Percentiles rank a stretch among this genome's conserved stretches.
Conservation (phyloP, 2,888 invertebrate genomes). For the Drosophila koepferae region DNA sequence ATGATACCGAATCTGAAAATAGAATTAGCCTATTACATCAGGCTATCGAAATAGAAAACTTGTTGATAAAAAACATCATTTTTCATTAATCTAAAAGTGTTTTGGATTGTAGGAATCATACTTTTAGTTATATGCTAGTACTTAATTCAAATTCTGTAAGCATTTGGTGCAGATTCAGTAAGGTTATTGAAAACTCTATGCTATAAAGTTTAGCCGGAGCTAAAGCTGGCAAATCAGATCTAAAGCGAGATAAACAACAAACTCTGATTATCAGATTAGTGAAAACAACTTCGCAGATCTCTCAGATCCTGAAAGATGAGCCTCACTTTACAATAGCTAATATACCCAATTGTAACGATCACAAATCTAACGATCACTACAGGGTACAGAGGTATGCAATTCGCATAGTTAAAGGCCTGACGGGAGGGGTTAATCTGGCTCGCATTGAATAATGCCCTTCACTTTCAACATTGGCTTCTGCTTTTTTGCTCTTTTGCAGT, state of each 20-base stretch:
- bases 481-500: slow-evolving; percentile 85
- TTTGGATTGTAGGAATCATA: too few species aligned
- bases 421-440: background rate
- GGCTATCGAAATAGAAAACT: background rate
- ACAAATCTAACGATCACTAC: background rate
- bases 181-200: too few species aligned
- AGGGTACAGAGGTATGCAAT: background rate
- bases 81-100: too few species aligned
- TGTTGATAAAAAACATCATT: too few species aligned
- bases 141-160: too few species aligned
- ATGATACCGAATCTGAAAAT: background rate
- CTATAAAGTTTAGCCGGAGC: background rate
- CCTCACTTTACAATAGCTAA: background rate
- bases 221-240: background rate
- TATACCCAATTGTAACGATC: background rate
- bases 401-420: background rate
- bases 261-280: background rate
- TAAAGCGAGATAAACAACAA: too few species aligned
- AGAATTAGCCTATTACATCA: background rate
- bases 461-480: slow-evolving; percentile 21
- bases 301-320: background rate
- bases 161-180: too few species aligned
- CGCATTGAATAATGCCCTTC: slow-evolving; percentile 55
- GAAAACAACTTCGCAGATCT: background rate
- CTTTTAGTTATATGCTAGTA: too few species aligned